Percentiles rank a stretch among this genome's conserved stretches.
Evolutionary conservation across 2,888 invertebrate species (phyloP).

Genomic region (Invenusta paracnida): DNA sequence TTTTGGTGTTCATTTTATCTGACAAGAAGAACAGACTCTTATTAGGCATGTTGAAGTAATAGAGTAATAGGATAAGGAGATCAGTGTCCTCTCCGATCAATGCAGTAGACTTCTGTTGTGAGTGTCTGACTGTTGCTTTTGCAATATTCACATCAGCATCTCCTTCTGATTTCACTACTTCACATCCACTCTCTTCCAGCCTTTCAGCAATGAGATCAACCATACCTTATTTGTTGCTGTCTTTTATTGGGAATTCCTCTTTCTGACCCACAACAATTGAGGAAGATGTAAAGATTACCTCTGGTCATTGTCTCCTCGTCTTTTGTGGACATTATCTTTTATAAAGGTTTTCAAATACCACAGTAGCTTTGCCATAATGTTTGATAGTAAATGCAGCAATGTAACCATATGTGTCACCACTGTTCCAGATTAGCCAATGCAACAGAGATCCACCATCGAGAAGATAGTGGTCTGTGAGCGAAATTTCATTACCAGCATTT

Average conservation of each 20-base stretch:
- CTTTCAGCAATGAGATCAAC: constrained; percentile 41
- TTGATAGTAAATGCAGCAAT: constrained; percentile 8
- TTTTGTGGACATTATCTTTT: constrained; percentile 10
- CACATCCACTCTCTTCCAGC: constrained; percentile 37
- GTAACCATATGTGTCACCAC: constrained; percentile 29
- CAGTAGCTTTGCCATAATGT: constrained; percentile 13
- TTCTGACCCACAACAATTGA: constrained; percentile 44
- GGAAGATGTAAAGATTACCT: constrained; percentile 37
- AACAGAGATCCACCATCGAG: constrained; percentile 46
- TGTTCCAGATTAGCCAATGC: constrained; percentile 45
- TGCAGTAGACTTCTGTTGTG: background rate
- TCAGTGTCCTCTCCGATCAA: constrained; percentile 31
- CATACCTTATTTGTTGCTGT: constrained; percentile 43
- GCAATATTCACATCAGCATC: constrained; percentile 8
- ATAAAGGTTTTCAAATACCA: background rate
- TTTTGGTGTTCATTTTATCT: background rate
- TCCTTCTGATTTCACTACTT: constrained; percentile 30
- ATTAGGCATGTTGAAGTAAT: background rate
- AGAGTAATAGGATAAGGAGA: background rate
- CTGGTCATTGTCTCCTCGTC: background rate
- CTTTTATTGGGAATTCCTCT: constrained; percentile 33
- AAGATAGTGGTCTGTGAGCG: constrained; percentile 42
- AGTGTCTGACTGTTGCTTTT: background rate
- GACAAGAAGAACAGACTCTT: constrained; percentile 4
- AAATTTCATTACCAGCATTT: background rate